Conservation (phyloP, 2,797 vertebrate genomes). For the Balearica regulorum region DNA sequence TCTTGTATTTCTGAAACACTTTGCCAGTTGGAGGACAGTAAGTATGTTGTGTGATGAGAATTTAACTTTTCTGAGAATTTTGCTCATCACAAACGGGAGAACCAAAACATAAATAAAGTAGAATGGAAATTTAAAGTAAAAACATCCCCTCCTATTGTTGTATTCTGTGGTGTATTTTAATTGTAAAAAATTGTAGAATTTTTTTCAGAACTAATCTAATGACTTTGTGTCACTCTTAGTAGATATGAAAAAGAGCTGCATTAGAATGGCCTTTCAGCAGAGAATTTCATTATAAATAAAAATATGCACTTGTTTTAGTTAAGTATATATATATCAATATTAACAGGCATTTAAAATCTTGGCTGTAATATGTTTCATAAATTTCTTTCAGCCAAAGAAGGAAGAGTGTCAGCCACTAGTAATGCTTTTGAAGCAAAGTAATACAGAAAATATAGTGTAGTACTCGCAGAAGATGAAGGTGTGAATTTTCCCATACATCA, state of each 20-base stretch:
- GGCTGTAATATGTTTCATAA: neutral
- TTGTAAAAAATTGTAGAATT: neutral
- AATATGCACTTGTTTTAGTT: neutral
- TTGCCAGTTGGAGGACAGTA: neutral
- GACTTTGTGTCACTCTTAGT: neutral
- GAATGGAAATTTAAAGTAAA: neutral
- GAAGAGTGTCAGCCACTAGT: constrained; percentile 18
- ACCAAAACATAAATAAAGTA: neutral
- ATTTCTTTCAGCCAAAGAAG: neutral
- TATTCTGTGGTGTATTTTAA: neutral
- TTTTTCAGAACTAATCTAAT: neutral
- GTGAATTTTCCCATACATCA: constrained; percentile 73
- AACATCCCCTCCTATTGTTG: neutral
- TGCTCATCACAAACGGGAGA: neutral
- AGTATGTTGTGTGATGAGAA: neutral
- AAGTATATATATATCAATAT: neutral
- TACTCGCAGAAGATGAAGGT: constrained; percentile 68
- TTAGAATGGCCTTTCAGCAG: neutral
- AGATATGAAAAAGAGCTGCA: neutral
- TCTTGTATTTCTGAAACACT: neutral
- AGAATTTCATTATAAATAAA: constrained; percentile 13
- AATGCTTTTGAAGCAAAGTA: constrained; percentile 63
- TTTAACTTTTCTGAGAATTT: neutral
- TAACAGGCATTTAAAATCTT: constrained; percentile 34
- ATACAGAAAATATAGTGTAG: constrained; percentile 62